Base-by-base conservation (phyloP, 2,113 vertebrate species). In the Mirounga angustirostris region DNA sequence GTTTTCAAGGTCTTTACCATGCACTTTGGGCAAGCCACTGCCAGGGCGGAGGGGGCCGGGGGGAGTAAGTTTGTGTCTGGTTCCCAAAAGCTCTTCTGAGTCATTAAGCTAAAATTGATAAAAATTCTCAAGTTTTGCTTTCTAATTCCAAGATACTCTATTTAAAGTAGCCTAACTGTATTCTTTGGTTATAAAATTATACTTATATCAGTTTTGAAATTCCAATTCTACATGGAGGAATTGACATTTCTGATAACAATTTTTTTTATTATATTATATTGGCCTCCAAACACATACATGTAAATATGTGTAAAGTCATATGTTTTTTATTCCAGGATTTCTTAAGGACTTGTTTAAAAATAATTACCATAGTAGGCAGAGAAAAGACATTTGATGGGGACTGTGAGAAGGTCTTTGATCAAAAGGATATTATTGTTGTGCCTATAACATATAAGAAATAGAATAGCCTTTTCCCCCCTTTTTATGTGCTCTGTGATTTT, bases 301-400 rank as follows among this genome's bases (percentile, higher is more conserved):
- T 71, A 90, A 90, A 94, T 40, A 67, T 46, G 13, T 58, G 0
- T 81, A 79, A 50, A 73, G 88, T 95, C 78, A 59, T 59, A 74
- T 15, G 56, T 65, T 59, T 50, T 73, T 74, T 93, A 85, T 56
- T 52, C 40, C 21, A 89, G 46, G 1, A 46, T 86, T 93, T 86
- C 19, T 95, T 85, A 96, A 96, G 59, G 33, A 82, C 24, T 61
- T 89, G 61, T 74, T 73, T 89, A 91, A 86, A 94, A 22, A 71
- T 28, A 40, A 52, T 74, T 40, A 36, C 19, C 65, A 56, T 82
- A 59, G 43, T n/a, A 69, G 63, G 46, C 36, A 54, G 43, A 87
- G 13, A 59, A 87, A 71, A 18, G 36, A 81, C 33, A 88, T 78
- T 78, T 61, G 65, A 65, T 82, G 33, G 73, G 21, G 8, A 54